These are phyloP conservation scores for Platysternon megacephalum DNA, from an alignment of 2,113 vertebrate genomes.

Conservation along the genomic window DNA sequence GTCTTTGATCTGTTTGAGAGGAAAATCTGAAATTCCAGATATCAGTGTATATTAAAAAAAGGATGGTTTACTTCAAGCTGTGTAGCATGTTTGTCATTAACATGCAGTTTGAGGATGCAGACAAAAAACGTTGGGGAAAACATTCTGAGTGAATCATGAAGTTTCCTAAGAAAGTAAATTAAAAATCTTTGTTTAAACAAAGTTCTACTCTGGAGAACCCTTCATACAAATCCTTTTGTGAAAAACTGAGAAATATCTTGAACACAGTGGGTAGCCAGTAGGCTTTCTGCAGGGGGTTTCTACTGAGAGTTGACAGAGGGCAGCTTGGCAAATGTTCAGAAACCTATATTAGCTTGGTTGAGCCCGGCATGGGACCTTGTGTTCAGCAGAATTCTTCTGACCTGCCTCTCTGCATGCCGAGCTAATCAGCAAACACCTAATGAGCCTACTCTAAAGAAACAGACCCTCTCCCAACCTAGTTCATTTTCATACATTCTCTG, in stretches of 20 bases:
- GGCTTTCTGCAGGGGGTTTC: conserved; percentile 82
- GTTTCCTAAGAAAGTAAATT: conserved; percentile 15
- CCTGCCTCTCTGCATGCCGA: conserved; percentile 86
- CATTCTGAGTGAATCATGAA: conserved; percentile 14
- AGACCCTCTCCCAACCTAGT: conserved; percentile 88
- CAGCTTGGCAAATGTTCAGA: conserved; percentile 91
- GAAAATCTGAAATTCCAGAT: background rate
- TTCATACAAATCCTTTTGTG: conserved; percentile 71
- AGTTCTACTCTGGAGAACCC: background rate
- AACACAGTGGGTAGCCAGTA: conserved; percentile 80
- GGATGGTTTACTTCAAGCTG: background rate
- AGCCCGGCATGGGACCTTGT: conserved; percentile 94
- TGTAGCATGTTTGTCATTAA: background rate
- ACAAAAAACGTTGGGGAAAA: background rate
- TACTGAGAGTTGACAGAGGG: conserved; percentile 87
- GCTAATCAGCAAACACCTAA: conserved; percentile 99
- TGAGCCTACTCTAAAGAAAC: conserved; percentile 94
- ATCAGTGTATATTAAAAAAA: background rate
- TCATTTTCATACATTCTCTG: conserved; percentile 89
- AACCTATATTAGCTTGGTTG: conserved; percentile 87
- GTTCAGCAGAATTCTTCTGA: conserved; percentile 98
- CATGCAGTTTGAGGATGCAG: background rate
- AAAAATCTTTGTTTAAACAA: conserved; percentile 15
- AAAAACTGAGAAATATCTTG: conserved; percentile 84
- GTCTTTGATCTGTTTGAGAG: background rate